Evolutionary conservation across 1,140 invertebrate genomes (phyloP).

Genomic region (Drosophila sturtevanti): DNA sequence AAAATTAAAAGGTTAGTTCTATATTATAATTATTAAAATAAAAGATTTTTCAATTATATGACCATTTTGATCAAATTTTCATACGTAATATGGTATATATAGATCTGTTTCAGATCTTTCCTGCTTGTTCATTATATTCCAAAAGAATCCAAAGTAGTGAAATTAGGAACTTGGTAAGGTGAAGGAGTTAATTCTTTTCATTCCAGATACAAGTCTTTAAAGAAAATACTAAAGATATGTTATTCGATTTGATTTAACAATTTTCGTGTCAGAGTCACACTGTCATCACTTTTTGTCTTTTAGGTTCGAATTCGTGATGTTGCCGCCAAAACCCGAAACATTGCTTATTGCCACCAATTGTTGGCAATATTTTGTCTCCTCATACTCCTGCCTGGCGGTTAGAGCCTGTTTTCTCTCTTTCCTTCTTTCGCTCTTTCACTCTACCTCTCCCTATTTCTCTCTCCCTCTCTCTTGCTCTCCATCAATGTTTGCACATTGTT

Average conservation of each 20-base stretch:
- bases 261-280: slow-evolving; percentile 18
- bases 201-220: too few species aligned
- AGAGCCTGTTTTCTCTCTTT: neutral
- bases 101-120: too few species aligned
- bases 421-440: neutral
- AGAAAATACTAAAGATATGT: neutral
- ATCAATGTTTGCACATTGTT: slow-evolving; percentile 65
- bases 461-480: slow-evolving; percentile 6
- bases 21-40: too few species aligned
- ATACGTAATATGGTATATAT: too few species aligned
- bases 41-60: too few species aligned
- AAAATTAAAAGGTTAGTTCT: too few species aligned
- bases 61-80: too few species aligned
- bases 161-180: too few species aligned
- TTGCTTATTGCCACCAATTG: slow-evolving; percentile 32
- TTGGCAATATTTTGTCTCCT: slow-evolving; percentile 67
- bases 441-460: slow-evolving; percentile 15
- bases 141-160: too few species aligned
- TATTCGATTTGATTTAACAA: neutral
- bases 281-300: slow-evolving; percentile 8
- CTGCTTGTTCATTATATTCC: too few species aligned
- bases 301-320: neutral
- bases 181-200: too few species aligned
- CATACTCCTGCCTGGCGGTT: slow-evolving; percentile 42
- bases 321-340: neutral